phyloP scores from a whole-genome alignment of 2,797 vertebrate genomes.

The Poecilia velifera region DNA sequence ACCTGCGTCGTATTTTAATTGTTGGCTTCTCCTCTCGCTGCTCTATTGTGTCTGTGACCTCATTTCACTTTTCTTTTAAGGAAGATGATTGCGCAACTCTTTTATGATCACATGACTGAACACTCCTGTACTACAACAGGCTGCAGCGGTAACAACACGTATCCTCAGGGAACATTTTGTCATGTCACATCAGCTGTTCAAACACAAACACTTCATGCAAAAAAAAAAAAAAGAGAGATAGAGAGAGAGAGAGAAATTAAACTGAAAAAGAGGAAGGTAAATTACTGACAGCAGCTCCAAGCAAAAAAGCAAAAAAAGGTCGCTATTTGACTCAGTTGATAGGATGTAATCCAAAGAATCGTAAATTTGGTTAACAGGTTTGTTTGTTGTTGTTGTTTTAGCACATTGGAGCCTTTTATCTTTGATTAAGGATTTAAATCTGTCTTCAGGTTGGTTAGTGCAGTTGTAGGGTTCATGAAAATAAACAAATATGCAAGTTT shows the following conservation, averaged over 20 bases:
- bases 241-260: conserved; percentile 14
- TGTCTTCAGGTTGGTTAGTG: neutral
- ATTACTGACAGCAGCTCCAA: conserved; percentile 10
- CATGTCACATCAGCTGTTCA: conserved; percentile 44
- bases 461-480: conserved; percentile 5
- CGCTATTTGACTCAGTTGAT: conserved; percentile 4
- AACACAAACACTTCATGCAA: conserved; percentile 19
- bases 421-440: neutral
- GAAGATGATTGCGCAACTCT: conserved; percentile 46
- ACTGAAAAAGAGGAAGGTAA: conserved; percentile 15
- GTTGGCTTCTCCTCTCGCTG: conserved; percentile 4
- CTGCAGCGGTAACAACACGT: conserved; percentile 32
- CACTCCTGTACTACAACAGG: conserved; percentile 19
- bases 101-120: conserved; percentile 50
- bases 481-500: neutral
- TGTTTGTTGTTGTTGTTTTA: conserved; percentile 13
- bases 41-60: conserved; percentile 41
- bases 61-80: conserved; percentile 17
- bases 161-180: conserved; percentile 42
- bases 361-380: neutral
- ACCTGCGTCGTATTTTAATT: conserved; percentile 39
- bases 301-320: neutral
- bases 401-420: neutral
- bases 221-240: neutral
- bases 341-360: conserved; percentile 9